Evolutionary conservation across 2,797 vertebrate species (phyloP), one percentile per base, ranked within the genome.

Genomic region (Manis crassicaudata): DNA sequence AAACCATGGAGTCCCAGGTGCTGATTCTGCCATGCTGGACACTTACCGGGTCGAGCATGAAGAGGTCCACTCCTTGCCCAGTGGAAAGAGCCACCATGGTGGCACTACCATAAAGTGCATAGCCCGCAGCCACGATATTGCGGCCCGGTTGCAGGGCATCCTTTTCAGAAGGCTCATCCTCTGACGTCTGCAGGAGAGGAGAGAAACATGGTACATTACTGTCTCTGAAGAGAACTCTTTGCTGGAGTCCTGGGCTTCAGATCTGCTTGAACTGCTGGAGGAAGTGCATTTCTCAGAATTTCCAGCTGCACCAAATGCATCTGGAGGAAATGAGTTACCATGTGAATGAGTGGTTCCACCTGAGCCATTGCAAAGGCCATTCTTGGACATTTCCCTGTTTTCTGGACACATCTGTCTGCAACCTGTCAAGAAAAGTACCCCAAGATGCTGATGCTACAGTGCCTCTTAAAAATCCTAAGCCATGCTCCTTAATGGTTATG

Each of bases 31-130:
- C 8, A n/a, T 21, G 46, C 10, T 25, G 25, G 46, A 29, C 79
- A 98, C 98, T 97, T 98, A 99, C 99, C 68, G 99, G 99, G 97
- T 99, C 99, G 0, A 99, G 97, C 99, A 99, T 99, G 98, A 99
- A 99, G 98, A 99, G 99, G 97, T 99, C 99, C 96, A 99, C 98
- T 85, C 99, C 99, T 72, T 99, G 98, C 0, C 99, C 99, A 0
- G 99, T 99, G 97, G 99, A 99, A 96, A 99, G 98, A 65, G 99
- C 99, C 9, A 99, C 99, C 43, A 99, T 97, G 0, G 99, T 99
- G 80, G 99, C 99, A 25, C 99, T 99, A 85, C 99, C 99, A 0
- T 99, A 99, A 6, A 99, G 98, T 0, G 99, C 99, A 50, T 99
- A 99, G 40, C 99, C 99, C 0, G 99, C 99, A 52, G 99, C 99